Conservation (phyloP, 2,113 vertebrate genomes). For the Petaurus breviceps region DNA sequence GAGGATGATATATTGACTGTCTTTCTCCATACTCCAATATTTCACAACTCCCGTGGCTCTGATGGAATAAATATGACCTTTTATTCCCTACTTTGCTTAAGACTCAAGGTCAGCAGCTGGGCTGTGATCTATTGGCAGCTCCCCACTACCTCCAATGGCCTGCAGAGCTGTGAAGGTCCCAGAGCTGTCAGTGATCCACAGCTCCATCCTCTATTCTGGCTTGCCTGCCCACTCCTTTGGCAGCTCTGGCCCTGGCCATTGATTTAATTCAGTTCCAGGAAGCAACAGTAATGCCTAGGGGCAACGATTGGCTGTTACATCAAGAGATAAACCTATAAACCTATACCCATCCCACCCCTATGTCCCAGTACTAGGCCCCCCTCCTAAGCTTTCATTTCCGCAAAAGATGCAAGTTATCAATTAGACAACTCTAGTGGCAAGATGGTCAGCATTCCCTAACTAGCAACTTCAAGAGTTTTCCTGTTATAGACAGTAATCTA, state of each 20-base stretch:
- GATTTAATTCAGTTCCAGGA: not conserved
- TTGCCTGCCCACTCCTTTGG: not conserved
- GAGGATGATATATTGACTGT: constrained; percentile 7
- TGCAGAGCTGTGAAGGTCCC: not conserved
- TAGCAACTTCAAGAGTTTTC: not conserved
- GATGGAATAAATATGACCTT: constrained; percentile 64
- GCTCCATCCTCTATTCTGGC: not conserved
- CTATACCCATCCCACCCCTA: not conserved
- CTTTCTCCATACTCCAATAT: constrained; percentile 15
- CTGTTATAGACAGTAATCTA: not conserved
- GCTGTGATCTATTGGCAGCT: constrained; percentile 34
- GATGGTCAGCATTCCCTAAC: not conserved
- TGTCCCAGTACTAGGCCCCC: not conserved
- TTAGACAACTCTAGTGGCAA: not conserved
- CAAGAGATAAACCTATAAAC: not conserved
- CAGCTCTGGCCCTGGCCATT: not conserved
- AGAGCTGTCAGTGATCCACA: constrained; percentile 36
- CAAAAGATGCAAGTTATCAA: not conserved
- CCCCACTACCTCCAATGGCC: not conserved
- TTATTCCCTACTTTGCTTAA: constrained; percentile 59
- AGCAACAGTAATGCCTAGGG: not conserved
- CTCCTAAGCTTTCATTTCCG: not conserved
- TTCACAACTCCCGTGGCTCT: not conserved
- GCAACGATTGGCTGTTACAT: not conserved
- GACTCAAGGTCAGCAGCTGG: constrained; percentile 66